phyloP scores from a whole-genome alignment of 2,888 invertebrate genomes.

The Xanthostigma xanthostigma region DNA sequence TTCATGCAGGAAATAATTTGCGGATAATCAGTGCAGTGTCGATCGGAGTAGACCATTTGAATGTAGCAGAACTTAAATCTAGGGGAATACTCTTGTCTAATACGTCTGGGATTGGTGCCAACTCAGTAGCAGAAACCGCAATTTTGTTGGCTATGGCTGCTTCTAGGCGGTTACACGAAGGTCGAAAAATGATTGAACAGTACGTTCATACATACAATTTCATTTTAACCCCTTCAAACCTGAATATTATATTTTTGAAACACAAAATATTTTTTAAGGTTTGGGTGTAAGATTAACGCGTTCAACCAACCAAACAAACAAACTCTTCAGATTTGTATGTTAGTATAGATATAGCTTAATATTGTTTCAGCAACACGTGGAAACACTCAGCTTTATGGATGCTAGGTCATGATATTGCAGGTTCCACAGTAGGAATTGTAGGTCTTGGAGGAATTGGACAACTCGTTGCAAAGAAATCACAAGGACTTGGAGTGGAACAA shows the following conservation, averaged over 20 bases:
- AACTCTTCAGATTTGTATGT: no score
- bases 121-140: constrained; percentile 71
- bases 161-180: constrained; percentile 63
- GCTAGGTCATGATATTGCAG: constrained; percentile 62
- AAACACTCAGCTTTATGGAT: constrained; percentile 55
- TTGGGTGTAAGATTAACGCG: no score
- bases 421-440: constrained; percentile 67
- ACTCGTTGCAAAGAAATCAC: constrained; percentile 53
- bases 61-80: constrained; percentile 50
- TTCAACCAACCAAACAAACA: no score
- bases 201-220: constrained; percentile 19
- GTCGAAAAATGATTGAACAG: constrained; percentile 46
- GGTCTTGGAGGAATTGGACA: constrained; percentile 73
- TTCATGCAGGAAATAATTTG: constrained; percentile 31
- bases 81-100: constrained; percentile 62
- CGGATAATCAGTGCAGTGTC: constrained; percentile 72
- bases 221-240: no score
- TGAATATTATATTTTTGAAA: no score
- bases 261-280: no score
- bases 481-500: constrained; percentile 52
- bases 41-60: constrained; percentile 75
- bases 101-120: constrained; percentile 58
- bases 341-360: no score
- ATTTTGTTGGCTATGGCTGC: constrained; percentile 63
- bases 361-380: constrained; percentile 42